Conservation (phyloP, 1,140 invertebrate species). For the Andricus grossulariae region DNA sequence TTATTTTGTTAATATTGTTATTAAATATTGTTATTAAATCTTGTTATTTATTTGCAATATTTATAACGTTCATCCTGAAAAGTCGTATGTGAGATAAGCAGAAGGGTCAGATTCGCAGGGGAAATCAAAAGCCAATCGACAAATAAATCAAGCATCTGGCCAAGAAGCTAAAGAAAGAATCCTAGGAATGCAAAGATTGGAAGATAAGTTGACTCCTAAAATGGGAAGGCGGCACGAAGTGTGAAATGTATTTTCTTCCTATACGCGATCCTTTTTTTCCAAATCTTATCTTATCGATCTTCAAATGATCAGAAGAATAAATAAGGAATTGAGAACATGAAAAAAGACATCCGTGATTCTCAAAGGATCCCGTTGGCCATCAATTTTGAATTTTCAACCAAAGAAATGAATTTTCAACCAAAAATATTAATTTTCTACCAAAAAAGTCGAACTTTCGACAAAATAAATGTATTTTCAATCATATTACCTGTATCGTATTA, state of each 20-base stretch:
- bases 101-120: constrained; percentile 8
- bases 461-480: no score
- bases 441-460: no score
- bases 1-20: no score
- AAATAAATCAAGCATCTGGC: constrained; percentile 21
- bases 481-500: no score
- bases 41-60: neutral
- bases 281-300: constrained; percentile 28
- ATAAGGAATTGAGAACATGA: neutral
- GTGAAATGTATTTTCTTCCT: constrained; percentile 27
- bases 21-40: no score
- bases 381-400: no score
- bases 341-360: neutral
- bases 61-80: neutral
- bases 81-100: neutral
- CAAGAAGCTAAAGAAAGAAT: constrained; percentile 10
- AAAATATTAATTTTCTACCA: no score
- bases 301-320: neutral
- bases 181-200: constrained; percentile 2
- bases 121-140: constrained; percentile 25
- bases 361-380: neutral
- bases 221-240: constrained; percentile 25
- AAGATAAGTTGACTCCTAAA: constrained; percentile 9
- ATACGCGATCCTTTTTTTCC: neutral
- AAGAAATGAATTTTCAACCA: no score